Base-by-base conservation (phyloP, 2,797 vertebrate genomes). In the Dendrocincla tyrannina region DNA sequence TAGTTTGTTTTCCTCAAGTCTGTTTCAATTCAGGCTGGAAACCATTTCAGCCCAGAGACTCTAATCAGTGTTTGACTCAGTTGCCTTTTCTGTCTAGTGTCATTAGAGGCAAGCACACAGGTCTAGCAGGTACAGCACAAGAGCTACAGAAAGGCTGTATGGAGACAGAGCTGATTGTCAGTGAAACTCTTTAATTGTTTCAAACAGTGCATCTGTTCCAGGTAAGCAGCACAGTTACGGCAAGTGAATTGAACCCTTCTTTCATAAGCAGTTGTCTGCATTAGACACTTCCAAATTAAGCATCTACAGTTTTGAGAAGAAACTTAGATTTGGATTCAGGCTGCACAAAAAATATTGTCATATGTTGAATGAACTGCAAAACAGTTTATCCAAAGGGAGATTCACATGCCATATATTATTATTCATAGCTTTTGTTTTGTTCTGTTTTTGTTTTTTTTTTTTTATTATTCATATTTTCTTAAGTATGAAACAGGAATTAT, bases 401-500 rank as follows among this genome's bases (percentile, higher is more conserved):
- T 16, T 49, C 5, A n/a, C 8, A 37, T 53, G n/a, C 3, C 10
- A 3, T 24, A 28, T 50, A 41, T 15, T 33, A 30, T 42, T 10
- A 22, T 12, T 28, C 13, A 47, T 3, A 64, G 4, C 0, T 24
- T 5, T 20, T 27, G 19, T 44, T 44, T 46, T 47, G 23, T 25
- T 49, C 8, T 24, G 23, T 5, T 30, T 15, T 13, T 0, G 1
- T 4, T 39, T 39, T 0, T 1, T 5, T 39, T 39, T 39, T 0
- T 1, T 35, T 35, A 28, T 12, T 25, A 22, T 47, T 76, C 3
- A 64, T 46, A 1, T 64, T 85, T 91, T 53, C 16, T 69, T 8
- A 35, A 74, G 5, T 53, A 37, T 60, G 15, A 64, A 77, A 19
- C 5, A 81, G 56, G 2, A 74, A 33, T 2, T 41, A 42, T 3